Evolutionary conservation across 2,888 invertebrate species (phyloP).

Genomic region (Gonocerus acuteangulatus): DNA sequence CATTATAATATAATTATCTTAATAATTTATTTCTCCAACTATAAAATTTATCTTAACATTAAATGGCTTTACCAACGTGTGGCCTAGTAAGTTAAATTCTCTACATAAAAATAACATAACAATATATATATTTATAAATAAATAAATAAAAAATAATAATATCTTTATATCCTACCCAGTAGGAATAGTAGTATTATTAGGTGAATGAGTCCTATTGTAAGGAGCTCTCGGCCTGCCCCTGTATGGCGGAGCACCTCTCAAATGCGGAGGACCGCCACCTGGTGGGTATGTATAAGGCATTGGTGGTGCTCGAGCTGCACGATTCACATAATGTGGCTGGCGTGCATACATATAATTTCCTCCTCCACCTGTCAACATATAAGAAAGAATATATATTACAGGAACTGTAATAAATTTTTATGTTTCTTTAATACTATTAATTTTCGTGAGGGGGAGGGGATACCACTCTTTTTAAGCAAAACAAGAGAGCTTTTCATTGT

Average conservation of each 20-base stretch:
- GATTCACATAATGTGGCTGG: conserved; percentile 1
- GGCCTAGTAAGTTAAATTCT: too few relatives aligned
- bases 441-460: too few relatives aligned
- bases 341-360: conserved; percentile 29
- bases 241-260: background rate
- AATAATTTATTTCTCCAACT: too few relatives aligned
- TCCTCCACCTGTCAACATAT: conserved; percentile 1
- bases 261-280: conserved; percentile 21
- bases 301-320: conserved; percentile 6
- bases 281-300: conserved; percentile 25
- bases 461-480: too few relatives aligned
- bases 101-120: too few relatives aligned
- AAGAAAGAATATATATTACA: background rate
- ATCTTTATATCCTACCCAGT: conserved; percentile 22
- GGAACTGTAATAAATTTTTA: background rate
- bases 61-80: too few relatives aligned
- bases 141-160: too few relatives aligned
- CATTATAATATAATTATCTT: too few relatives aligned
- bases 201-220: conserved; percentile 15
- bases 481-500: too few relatives aligned
- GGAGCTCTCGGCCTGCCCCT: conserved; percentile 10
- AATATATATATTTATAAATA: too few relatives aligned
- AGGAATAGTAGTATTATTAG: conserved; percentile 13
- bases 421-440: too few relatives aligned
- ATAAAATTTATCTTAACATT: too few relatives aligned